Percentiles rank a stretch among this genome's conserved stretches.
Conservation (phyloP, 2,113 vertebrate genomes). For the Amblyornis subalaris region DNA sequence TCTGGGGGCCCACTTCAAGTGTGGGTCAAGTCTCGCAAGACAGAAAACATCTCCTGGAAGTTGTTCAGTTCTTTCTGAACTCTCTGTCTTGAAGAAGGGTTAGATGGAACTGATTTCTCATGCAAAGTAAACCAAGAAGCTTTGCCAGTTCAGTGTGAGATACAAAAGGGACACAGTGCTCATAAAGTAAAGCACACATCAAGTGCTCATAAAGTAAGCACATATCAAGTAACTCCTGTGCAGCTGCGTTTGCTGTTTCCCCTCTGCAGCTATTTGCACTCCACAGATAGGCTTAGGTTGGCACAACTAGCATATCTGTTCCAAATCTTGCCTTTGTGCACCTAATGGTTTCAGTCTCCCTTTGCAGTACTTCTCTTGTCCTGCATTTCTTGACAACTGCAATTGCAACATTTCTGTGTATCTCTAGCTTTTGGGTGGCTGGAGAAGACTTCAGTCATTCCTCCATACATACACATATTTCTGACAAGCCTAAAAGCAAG, state of each 20-base stretch:
- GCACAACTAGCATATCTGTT: not conserved
- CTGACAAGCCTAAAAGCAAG: not conserved
- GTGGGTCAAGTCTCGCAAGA: not conserved
- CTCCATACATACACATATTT: not conserved
- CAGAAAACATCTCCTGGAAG: not conserved
- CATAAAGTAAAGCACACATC: not conserved
- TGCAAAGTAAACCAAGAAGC: not conserved
- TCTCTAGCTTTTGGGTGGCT: not conserved
- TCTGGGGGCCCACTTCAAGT: not conserved
- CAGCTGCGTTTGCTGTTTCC: not conserved
- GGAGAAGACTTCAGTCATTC: not conserved
- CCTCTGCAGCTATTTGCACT: not conserved
- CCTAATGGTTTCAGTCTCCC: not conserved
- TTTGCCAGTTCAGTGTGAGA: not conserved
- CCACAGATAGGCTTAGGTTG: not conserved
- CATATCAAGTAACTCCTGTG: not conserved
- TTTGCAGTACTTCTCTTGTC: not conserved
- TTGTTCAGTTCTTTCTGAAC: not conserved
- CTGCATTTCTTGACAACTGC: not conserved
- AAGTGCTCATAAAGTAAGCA: not conserved
- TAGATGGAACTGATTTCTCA: not conserved
- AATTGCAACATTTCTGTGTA: not conserved
- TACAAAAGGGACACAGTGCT: not conserved
- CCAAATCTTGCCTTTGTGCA: not conserved
- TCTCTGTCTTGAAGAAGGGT: not conserved